Base-by-base conservation (phyloP, 2,888 invertebrate genomes). In the Sesia apiformis region DNA sequence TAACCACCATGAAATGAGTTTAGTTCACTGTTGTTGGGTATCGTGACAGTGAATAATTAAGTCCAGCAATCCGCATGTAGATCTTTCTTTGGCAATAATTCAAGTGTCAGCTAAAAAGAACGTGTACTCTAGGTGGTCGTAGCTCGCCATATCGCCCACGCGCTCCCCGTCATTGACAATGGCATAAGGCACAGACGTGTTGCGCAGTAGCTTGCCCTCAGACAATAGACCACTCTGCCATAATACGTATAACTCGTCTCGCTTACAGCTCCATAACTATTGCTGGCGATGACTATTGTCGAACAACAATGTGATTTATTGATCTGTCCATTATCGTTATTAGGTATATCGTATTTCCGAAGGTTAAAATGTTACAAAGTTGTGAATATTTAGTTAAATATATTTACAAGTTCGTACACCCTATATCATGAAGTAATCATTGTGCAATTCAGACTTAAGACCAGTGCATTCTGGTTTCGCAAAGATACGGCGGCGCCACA, bases 181-280 rank as follows among this genome's bases (percentile, higher is more conserved):
- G 65, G 69, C 64, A 72, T 66, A 72, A 67, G 70, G 66, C 66
- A 69, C 67, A 67, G 69, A 64, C 66, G 66, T 70, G 76, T 75
- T 80, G 78, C 84, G 81, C 77, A 85, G 82, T 84, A 80, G 78
- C 78, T 70, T 71, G 67, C 69, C 69, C 67, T 57, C 69, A 77
- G 70, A 85, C 85, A 86, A 85, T 85, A 70, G 79, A 74, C 68
- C 64, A 73, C 72, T 75, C 69, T 67, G 65, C 72, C 68, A 74
- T 77, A 72, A 75, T 70, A 68, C 71, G 23, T 66, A 69, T 64
- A 69, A 72, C 67, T n/a, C 8, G n/a, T n/a, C 65, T 62, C 50
- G 63, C 67, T 62, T 67, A 65, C 67, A 63, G 59, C 60, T 66
- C 67, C 69, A 72, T 73, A 74, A 65, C 61, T 69, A 57, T 57